Evolutionary conservation across 1,140 invertebrate genomes (phyloP), one percentile per base, ranked within the genome.

Genomic region (Dendrolimus punctatus): DNA sequence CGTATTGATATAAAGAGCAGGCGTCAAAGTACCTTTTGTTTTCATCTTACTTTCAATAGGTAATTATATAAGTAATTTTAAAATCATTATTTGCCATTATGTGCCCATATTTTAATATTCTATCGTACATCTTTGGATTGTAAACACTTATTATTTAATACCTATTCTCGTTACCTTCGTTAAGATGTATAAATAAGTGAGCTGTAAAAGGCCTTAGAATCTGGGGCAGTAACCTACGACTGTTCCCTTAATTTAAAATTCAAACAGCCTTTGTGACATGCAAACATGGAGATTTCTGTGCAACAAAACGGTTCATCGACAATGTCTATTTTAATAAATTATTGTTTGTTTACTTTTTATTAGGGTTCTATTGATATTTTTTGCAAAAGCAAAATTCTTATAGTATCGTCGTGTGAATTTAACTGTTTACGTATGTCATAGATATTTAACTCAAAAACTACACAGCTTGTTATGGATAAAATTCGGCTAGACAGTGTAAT

Each of bases 191-290:
- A 37, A 44, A 47, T 46, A 57, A 23, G 23, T 23, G 23, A 23
- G 23, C 23, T 23, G 23, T 23, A 23, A 23, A 23, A 58, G 58
- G 55, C 60, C 57, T 66, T 58, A 51, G 39, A 53, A 66, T 55
- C 55, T 63, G 47, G 60, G 58, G 6, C 60, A 52, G 40, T 63
- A 63, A 63, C 61, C 58, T 60, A 66, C 23, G 23, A 23, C 23
- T 23, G 23, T 61, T 60, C 54, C 60, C 57, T 62, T 60, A 46
- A 49, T 58, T 66, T 60, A 54, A 62, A 62, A 58, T 62, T 58
- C 56, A 55, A 62, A 62, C 58, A 53, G 54, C 43, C 57, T 48
- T 39, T 53, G 51, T 53, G 53, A 55, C 49, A 62, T 60, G 62
- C 55, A 55, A 56, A 60, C 46, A 60, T 64, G 55, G 53, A 58